These are phyloP conservation scores for Toxotes lorentzi DNA, from an alignment of 2,797 vertebrate species.

Conservation along the genomic window DNA sequence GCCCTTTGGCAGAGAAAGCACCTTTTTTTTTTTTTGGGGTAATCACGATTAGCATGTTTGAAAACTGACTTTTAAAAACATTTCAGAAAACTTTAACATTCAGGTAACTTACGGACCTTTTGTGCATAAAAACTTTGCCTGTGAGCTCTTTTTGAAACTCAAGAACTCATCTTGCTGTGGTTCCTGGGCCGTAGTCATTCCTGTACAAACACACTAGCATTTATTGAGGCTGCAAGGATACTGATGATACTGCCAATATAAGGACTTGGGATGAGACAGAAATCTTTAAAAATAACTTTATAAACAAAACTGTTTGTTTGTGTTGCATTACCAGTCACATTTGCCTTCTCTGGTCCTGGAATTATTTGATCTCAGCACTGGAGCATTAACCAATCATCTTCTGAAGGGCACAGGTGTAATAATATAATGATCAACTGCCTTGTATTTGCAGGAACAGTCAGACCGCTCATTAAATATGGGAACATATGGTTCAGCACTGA, in stretches of 20 bases:
- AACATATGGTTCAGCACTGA: conserved; percentile 45
- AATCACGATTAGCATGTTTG: conserved; percentile 10
- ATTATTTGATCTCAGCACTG: not conserved
- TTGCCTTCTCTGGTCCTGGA: not conserved
- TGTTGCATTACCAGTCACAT: not conserved
- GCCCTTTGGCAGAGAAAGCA: conserved; percentile 30
- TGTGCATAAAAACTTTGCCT: not conserved
- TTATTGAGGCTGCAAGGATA: not conserved
- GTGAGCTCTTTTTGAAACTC: not conserved
- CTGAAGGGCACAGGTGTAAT: conserved; percentile 34
- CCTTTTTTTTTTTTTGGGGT: not conserved
- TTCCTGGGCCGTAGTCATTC: not conserved
- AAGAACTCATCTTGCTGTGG: not conserved
- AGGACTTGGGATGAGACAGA: not conserved
- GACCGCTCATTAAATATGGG: conserved; percentile 44
- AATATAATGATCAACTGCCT: conserved; percentile 13
- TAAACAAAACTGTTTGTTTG: not conserved
- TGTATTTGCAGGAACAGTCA: conserved; percentile 17
- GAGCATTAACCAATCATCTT: not conserved
- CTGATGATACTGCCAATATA: not conserved
- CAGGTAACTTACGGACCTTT: not conserved
- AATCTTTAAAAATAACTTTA: not conserved
- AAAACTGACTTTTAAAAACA: conserved; percentile 37
- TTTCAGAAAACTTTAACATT: not conserved
- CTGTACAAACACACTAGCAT: not conserved